phyloP scores from a whole-genome alignment of 1,140 invertebrate genomes.

The Whitmania pigra region DNA sequence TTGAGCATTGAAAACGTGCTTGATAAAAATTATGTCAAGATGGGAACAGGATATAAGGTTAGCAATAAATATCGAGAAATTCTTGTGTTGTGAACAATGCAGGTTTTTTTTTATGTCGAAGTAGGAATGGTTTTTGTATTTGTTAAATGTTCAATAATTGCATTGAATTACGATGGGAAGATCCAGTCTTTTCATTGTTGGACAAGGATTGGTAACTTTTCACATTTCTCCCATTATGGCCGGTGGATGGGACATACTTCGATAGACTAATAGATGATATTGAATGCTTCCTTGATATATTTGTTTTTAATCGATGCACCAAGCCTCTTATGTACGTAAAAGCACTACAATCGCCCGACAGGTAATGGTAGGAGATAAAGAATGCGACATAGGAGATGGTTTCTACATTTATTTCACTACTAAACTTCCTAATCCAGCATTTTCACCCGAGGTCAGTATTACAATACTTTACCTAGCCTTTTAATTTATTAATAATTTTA shows the following conservation, averaged over 20 bases:
- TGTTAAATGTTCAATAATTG: no score
- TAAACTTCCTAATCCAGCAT: constrained; percentile 84
- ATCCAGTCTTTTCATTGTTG: no score
- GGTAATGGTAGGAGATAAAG: constrained; percentile 74
- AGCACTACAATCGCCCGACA: background rate
- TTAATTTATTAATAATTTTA: background rate
- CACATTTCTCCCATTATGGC: no score
- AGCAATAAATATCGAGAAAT: background rate
- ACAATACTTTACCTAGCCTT: background rate
- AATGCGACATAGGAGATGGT: constrained; percentile 87
- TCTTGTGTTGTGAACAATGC: background rate
- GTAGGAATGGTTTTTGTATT: no score
- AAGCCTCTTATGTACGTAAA: no score
- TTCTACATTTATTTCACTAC: constrained; percentile 92
- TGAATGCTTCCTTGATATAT: no score
- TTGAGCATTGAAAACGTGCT: constrained; percentile 88
- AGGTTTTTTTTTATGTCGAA: background rate
- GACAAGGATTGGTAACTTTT: no score
- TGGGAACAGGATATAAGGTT: constrained; percentile 81
- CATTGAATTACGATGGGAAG: no score
- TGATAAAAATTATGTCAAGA: constrained; percentile 94
- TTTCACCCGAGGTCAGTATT: constrained; percentile 65
- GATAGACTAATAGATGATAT: no score
- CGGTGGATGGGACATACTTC: no score
- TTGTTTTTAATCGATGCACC: no score